Evolutionary conservation across 2,113 vertebrate species (phyloP).

Genomic region (Aphyosemion australe): DNA sequence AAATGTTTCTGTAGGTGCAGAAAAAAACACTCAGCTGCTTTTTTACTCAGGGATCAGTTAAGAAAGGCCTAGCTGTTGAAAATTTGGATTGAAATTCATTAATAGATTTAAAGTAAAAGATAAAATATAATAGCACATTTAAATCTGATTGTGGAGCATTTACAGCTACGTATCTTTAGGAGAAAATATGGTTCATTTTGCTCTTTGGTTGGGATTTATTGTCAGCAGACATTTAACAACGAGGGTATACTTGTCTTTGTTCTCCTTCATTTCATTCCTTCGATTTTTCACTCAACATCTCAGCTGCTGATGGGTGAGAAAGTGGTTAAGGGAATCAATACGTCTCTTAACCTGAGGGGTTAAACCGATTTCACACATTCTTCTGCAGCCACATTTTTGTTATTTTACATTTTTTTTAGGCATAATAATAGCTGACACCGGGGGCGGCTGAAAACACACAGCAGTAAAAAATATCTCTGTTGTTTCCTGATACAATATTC

Average conservation of each 20-base stretch:
- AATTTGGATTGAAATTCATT: too few species aligned
- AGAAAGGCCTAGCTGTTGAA: too few species aligned
- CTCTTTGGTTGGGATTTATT: neutral
- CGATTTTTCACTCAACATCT: neutral
- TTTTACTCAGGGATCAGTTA: too few species aligned
- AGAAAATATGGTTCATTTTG: too few species aligned
- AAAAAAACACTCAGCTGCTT: too few species aligned
- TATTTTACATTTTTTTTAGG: slow-evolving; percentile 14
- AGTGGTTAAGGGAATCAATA: slow-evolving; percentile 8
- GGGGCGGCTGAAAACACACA: slow-evolving; percentile 37
- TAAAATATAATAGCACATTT: too few species aligned
- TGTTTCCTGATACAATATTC: slow-evolving; percentile 39
- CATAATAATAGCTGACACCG: slow-evolving; percentile 22
- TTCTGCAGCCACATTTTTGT: neutral
- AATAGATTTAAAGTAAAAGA: too few species aligned
- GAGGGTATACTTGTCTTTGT: neutral
- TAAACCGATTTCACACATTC: neutral
- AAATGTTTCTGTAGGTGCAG: too few species aligned
- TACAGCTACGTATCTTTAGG: too few species aligned
- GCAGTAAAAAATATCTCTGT: slow-evolving; percentile 38
- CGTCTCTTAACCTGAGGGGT: neutral
- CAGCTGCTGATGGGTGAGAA: neutral
- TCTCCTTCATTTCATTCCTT: slow-evolving; percentile 6
- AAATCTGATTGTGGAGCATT: too few species aligned
- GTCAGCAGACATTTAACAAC: neutral